A percentile compares a stretch with the other conserved stretches of the same genome.
These are phyloP conservation scores for Ahaetulla prasina DNA, from an alignment of 2,113 vertebrate species.

Conservation along the genomic window DNA sequence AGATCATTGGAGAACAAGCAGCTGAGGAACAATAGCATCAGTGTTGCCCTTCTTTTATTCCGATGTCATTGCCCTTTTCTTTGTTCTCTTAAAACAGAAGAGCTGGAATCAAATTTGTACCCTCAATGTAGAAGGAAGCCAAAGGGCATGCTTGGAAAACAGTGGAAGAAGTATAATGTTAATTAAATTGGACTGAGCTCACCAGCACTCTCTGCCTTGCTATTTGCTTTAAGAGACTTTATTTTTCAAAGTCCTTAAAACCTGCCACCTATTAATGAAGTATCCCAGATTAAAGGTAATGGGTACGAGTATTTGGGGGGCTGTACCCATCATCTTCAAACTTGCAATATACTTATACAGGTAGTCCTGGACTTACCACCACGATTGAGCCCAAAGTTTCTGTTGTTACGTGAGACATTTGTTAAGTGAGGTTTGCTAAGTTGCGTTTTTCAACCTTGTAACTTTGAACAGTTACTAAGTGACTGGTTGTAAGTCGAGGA, in stretches of 20 bases:
- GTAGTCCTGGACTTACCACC: background rate
- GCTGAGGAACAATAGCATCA: slow-evolving; percentile 27
- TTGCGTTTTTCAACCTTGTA: no score
- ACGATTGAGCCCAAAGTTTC: background rate
- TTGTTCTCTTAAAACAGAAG: slow-evolving; percentile 55
- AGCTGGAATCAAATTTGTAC: slow-evolving; percentile 45
- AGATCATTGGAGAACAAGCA: slow-evolving; percentile 39
- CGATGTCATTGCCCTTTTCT: slow-evolving; percentile 45
- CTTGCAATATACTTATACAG: background rate
- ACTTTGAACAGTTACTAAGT: no score
- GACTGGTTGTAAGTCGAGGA: no score
- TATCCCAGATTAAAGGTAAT: background rate
- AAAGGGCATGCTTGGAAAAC: slow-evolving; percentile 35
- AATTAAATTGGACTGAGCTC: slow-evolving; percentile 41
- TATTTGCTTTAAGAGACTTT: slow-evolving; percentile 10
- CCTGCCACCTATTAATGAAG: background rate
- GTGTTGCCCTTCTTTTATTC: slow-evolving; percentile 12
- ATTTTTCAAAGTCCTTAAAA: slow-evolving; percentile 1
- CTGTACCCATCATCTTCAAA: background rate
- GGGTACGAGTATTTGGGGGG: background rate
- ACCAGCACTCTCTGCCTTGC: slow-evolving; percentile 12
- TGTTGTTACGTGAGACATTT: background rate
- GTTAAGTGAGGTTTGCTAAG: background rate
- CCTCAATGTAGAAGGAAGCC: slow-evolving; percentile 8
- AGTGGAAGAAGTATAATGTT: slow-evolving; percentile 40